These are phyloP conservation scores for Falco punctatus DNA, from an alignment of 2,113 vertebrate species.

Conservation along the genomic window DNA sequence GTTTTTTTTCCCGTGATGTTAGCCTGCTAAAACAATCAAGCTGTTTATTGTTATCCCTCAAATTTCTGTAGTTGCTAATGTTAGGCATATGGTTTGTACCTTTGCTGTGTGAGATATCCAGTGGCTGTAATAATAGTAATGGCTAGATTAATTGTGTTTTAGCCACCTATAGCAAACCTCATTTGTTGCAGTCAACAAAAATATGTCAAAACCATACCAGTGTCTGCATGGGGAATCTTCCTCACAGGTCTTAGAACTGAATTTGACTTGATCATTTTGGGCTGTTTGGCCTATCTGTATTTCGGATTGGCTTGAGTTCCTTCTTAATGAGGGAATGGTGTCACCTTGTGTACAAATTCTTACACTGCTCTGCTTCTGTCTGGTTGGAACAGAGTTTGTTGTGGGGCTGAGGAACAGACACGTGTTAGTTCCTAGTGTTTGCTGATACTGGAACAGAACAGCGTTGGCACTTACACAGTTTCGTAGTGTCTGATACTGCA, in stretches of 20 bases:
- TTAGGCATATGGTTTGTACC: background rate
- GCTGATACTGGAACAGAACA: background rate
- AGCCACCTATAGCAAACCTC: background rate
- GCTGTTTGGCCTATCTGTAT: fast-evolving
- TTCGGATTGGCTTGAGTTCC: background rate
- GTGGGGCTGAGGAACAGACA: background rate
- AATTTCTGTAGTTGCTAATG: background rate
- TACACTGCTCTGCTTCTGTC: background rate
- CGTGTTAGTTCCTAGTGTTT: fast-evolving
- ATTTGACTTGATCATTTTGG: background rate
- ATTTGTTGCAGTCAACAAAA: background rate
- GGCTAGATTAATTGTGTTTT: background rate
- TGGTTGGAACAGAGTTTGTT: background rate
- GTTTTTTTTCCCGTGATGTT: background rate
- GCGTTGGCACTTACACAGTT: background rate
- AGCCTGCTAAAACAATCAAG: background rate
- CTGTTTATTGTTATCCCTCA: background rate
- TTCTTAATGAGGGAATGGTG: background rate
- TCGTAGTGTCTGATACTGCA: background rate
- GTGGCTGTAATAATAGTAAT: too few relatives aligned
- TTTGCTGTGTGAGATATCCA: background rate
- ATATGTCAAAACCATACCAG: background rate
- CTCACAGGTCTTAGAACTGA: background rate
- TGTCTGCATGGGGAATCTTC: background rate
- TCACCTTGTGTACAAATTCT: background rate